Evolutionary conservation across 92 coral and sea anemone genomes (phyloP).

Genomic region (Plumapathes pennacea): DNA sequence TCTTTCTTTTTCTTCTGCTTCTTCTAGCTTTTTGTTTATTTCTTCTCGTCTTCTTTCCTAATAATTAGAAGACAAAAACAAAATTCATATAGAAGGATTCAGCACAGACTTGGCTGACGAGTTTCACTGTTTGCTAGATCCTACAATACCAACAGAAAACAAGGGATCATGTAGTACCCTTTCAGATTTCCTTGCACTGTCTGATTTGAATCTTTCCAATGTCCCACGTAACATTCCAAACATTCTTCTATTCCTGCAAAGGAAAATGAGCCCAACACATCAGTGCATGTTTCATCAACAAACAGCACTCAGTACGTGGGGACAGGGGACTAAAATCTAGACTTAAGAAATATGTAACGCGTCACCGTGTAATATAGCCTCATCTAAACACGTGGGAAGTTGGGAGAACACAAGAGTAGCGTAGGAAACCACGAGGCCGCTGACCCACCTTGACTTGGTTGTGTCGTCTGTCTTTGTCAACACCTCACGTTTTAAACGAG

Average conservation of each 20-base stretch:
- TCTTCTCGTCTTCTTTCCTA: slow-evolving; percentile 92
- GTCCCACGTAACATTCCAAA: slow-evolving; percentile 98
- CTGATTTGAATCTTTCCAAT: slow-evolving; percentile 89
- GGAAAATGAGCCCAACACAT: not conserved
- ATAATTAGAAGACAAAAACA: not conserved
- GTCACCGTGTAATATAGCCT: too few relatives aligned
- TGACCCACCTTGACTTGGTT: slow-evolving; percentile 90
- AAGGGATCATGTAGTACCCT: slow-evolving; percentile 48
- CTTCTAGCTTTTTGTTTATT: slow-evolving; percentile 93
- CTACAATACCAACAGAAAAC: not conserved
- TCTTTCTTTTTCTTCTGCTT: slow-evolving; percentile 84
- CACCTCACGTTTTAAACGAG: slow-evolving; percentile 87
- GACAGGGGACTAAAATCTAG: too few relatives aligned
- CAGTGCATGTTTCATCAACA: not conserved
- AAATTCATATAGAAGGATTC: not conserved
- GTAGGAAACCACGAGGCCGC: not conserved
- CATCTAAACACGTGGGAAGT: not conserved
- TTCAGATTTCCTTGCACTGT: slow-evolving; percentile 74
- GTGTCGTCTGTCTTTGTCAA: slow-evolving; percentile 77
- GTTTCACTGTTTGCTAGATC: not conserved
- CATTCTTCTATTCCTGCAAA: slow-evolving; percentile 88
- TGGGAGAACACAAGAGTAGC: not conserved
- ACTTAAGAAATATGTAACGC: too few relatives aligned
- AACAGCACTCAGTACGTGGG: too few relatives aligned
- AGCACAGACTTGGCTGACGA: not conserved